Percentiles rank a stretch among this genome's conserved stretches.
phyloP scores from a whole-genome alignment of 2,797 vertebrate genomes.

The Megalops cyprinoides region DNA sequence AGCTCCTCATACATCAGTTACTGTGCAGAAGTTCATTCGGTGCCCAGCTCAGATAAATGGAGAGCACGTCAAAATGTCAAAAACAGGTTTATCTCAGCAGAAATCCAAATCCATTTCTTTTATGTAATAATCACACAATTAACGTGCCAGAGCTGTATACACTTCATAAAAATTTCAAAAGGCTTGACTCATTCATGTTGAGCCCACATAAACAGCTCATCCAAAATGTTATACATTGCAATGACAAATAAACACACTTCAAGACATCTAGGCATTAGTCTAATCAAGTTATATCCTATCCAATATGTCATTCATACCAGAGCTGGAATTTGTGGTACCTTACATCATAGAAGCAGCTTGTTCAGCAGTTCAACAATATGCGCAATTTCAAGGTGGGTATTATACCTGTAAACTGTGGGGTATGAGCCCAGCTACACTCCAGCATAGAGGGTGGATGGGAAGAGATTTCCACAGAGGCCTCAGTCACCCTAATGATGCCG shows the following conservation, averaged over 20 bases:
- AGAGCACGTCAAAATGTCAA: not conserved
- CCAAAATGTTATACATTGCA: not conserved
- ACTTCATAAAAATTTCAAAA: not conserved
- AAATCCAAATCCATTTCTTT: not conserved
- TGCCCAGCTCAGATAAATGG: not conserved
- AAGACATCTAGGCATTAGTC: not conserved
- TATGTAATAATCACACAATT: not conserved
- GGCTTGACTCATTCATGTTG: not conserved
- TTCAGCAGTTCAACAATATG: not conserved
- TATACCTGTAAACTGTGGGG: not conserved
- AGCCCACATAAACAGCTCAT: not conserved
- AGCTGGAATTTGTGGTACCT: not conserved
- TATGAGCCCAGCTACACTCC: not conserved
- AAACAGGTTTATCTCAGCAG: not conserved
- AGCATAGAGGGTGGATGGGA: not conserved
- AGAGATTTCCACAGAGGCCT: not conserved
- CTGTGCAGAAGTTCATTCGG: not conserved
- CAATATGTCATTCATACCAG: not conserved
- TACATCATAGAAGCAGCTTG: not conserved
- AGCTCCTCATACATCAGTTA: not conserved
- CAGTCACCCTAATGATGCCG: slow-evolving; percentile 4
- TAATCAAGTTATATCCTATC: not conserved
- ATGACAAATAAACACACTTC: not conserved
- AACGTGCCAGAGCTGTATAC: not conserved
- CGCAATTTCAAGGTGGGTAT: not conserved